Conservation (phyloP, 2,888 invertebrate species). For the Drosophila engyochracea region DNA sequence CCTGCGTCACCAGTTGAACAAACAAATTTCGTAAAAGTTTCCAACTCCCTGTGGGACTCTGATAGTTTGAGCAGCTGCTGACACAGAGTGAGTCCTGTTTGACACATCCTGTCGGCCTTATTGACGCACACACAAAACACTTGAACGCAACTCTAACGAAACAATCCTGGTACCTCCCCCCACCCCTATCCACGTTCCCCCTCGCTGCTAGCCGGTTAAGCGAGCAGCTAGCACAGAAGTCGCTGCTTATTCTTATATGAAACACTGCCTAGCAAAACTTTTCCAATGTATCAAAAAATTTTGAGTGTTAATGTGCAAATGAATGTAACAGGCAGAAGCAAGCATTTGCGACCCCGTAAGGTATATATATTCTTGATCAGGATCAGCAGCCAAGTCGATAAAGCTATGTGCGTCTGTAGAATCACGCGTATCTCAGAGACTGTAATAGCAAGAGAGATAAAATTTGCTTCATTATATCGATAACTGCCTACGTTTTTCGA, state of each 20-base stretch:
- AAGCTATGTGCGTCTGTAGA: fast-evolving
- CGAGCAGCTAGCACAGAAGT: slow-evolving; percentile 15
- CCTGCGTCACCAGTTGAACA: slow-evolving; percentile 18
- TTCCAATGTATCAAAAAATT: slow-evolving; percentile 26
- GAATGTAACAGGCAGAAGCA: not conserved
- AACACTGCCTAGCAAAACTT: slow-evolving; percentile 32
- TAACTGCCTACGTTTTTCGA: not conserved
- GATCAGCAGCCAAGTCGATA: not conserved
- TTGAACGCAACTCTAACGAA: slow-evolving; percentile 32
- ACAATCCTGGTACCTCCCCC: slow-evolving; percentile 5
- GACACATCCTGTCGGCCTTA: slow-evolving; percentile 69
- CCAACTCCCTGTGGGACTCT: not conserved
- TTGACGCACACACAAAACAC: slow-evolving; percentile 36
- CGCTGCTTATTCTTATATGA: not conserved
- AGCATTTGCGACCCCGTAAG: not conserved
- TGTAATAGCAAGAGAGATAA: not conserved
- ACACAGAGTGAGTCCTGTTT: slow-evolving; percentile 47
- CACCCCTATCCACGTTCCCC: not conserved
- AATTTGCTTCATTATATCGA: not conserved
- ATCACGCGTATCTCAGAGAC: not conserved
- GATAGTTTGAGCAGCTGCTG: slow-evolving; percentile 3
- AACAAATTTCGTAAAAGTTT: slow-evolving; percentile 61
- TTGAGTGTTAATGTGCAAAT: not conserved
- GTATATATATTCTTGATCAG: not conserved
- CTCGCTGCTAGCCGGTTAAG: slow-evolving; percentile 25